Evolutionary conservation across 2,797 vertebrate species (phyloP).

Genomic region (Gallirallus australis): DNA sequence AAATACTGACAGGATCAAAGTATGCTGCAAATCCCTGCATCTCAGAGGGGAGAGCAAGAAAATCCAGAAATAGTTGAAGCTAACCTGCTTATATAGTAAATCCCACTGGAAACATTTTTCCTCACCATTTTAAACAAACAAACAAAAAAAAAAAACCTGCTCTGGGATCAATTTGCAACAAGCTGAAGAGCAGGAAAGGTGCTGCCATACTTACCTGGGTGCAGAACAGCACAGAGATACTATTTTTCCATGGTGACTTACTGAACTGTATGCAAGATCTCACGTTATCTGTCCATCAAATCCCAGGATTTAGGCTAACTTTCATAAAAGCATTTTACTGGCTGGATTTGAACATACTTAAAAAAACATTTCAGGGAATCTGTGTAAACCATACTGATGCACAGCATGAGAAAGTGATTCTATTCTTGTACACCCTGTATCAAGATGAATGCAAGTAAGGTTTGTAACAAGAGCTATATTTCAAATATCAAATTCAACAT

Average conservation of each 20-base stretch:
- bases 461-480: background rate
- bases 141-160: background rate
- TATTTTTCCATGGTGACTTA: background rate
- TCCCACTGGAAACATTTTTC: background rate
- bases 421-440: background rate
- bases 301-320: background rate
- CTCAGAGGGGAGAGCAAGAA: background rate
- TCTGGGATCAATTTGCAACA: background rate
- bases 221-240: background rate
- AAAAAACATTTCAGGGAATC: background rate
- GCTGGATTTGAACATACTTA: background rate
- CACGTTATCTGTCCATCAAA: background rate
- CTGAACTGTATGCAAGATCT: background rate
- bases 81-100: background rate
- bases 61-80: background rate
- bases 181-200: background rate
- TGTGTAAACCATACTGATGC: background rate
- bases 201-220: background rate
- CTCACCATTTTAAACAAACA: background rate
- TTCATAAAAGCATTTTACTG: background rate
- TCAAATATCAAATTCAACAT: constrained; percentile 32
- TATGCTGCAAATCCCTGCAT: background rate
- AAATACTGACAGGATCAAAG: background rate
- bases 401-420: background rate
- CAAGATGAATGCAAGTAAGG: background rate